phyloP scores from a whole-genome alignment of 2,797 vertebrate genomes.

The Typhlichthys eigenmanni region DNA sequence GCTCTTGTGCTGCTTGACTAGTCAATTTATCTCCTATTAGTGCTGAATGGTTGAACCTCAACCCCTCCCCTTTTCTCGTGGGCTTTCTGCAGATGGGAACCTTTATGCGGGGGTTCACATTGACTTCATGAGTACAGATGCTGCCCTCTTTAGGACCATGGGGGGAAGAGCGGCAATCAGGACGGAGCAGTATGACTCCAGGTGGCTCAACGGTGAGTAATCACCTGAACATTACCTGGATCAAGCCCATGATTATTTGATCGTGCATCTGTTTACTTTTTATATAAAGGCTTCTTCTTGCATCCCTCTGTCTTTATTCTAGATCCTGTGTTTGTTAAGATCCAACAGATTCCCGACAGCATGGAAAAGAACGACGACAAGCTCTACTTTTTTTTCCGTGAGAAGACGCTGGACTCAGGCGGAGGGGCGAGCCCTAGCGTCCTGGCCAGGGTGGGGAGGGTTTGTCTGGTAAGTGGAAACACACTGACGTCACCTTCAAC shows the following conservation, averaged over 20 bases:
- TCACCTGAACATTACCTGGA: constrained; percentile 32
- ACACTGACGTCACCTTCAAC: background rate
- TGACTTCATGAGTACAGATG: constrained; percentile 85
- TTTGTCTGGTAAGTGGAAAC: constrained; percentile 80
- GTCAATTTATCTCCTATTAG: background rate
- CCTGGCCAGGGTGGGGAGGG: constrained; percentile 80
- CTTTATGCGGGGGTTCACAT: constrained; percentile 83
- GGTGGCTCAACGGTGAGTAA: constrained; percentile 83
- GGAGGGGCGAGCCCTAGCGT: constrained; percentile 75
- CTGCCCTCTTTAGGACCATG: constrained; percentile 83
- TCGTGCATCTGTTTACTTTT: constrained; percentile 46
- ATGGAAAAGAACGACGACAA: constrained; percentile 84
- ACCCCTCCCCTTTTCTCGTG: background rate
- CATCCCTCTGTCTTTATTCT: constrained; percentile 34
- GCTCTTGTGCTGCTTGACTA: too few species aligned
- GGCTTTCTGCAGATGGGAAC: constrained; percentile 72
- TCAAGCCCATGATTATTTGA: constrained; percentile 54
- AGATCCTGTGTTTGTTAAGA: constrained; percentile 84
- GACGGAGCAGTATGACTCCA: constrained; percentile 84
- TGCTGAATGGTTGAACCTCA: background rate
- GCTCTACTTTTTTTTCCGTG: constrained; percentile 85
- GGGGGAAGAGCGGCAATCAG: constrained; percentile 78
- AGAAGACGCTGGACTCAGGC: constrained; percentile 80
- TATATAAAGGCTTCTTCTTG: constrained; percentile 50
- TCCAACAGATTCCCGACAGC: constrained; percentile 82